Percentiles rank a stretch among this genome's conserved stretches.
These are phyloP conservation scores for Xiphophorus maculatus DNA, from an alignment of 2,113 vertebrate genomes.

Conservation along the genomic window DNA sequence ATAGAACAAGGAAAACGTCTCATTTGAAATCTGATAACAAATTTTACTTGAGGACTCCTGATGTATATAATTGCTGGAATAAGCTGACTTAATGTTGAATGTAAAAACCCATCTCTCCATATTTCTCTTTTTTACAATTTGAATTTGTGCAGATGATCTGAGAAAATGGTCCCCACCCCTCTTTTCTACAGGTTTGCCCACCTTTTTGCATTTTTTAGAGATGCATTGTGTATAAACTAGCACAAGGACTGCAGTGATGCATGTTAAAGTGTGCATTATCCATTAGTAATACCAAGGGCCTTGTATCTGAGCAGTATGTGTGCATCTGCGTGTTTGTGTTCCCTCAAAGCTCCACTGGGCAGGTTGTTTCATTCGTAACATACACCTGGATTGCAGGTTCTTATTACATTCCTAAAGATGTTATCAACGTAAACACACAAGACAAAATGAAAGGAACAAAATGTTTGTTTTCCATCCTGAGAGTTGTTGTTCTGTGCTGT, in stretches of 20 bases:
- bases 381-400: constrained; percentile 43
- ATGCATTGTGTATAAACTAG: constrained; percentile 4
- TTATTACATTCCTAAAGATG: constrained; percentile 46
- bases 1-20: constrained; percentile 44
- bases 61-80: constrained; percentile 32
- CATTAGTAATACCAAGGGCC: constrained; percentile 23
- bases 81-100: constrained; percentile 36
- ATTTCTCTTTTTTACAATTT: constrained; percentile 8
- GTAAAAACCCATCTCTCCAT: constrained; percentile 25
- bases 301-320: constrained; percentile 8
- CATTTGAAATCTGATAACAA: constrained; percentile 50
- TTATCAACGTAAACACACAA: constrained; percentile 45
- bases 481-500: constrained; percentile 68
- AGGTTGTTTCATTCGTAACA: constrained; percentile 52
- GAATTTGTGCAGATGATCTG: constrained; percentile 1
- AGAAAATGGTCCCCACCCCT: constrained; percentile 31
- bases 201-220: constrained; percentile 32
- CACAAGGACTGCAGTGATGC: constrained; percentile 17
- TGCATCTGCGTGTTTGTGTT: constrained; percentile 20
- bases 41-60: constrained; percentile 34
- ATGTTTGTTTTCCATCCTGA: constrained; percentile 68
- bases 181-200: constrained; percentile 37
- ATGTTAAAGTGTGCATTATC: constrained; percentile 25
- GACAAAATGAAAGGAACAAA: constrained; percentile 40
- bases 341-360: constrained; percentile 50